Evolutionary conservation across 2,797 vertebrate species (phyloP).

Genomic region (Ficedula albicollis): DNA sequence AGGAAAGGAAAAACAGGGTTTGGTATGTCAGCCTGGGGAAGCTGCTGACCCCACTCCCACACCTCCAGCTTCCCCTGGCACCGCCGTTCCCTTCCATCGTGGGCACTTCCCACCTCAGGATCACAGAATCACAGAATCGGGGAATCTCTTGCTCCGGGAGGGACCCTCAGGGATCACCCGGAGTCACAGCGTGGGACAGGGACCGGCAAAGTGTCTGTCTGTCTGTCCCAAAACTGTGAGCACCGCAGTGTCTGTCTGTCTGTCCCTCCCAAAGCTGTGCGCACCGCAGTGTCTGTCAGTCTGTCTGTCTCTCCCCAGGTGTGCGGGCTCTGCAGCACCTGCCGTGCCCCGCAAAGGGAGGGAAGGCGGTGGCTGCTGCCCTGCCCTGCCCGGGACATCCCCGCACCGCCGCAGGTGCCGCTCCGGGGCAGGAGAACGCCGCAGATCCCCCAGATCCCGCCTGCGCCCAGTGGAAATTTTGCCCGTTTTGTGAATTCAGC

Average conservation of each 20-base stretch:
- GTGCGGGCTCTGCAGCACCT: neutral
- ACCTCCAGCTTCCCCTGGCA: neutral
- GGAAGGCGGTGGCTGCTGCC: too few species aligned
- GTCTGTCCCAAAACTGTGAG: too few species aligned
- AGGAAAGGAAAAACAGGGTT: neutral
- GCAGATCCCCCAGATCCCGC: neutral
- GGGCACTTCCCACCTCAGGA: neutral
- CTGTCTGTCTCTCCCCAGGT: too few species aligned
- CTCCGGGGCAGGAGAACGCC: neutral
- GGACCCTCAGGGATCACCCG: neutral
- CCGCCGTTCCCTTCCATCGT: neutral
- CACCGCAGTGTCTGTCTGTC: too few species aligned
- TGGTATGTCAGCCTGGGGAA: neutral
- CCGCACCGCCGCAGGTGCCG: neutral
- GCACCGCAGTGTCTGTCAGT: too few species aligned
- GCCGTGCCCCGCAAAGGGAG: neutral
- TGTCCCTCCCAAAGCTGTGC: too few species aligned
- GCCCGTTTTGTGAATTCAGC: constrained; percentile 41
- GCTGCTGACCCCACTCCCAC: neutral
- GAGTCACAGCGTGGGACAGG: neutral
- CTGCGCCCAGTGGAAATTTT: constrained; percentile 62
- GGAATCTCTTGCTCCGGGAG: neutral
- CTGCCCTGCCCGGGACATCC: neutral
- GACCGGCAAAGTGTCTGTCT: too few species aligned
- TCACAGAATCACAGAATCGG: too few species aligned